A percentile compares a stretch with the other conserved stretches of the same genome.
Conservation (phyloP, 1,140 invertebrate genomes). For the Listronotus oregonensis region DNA sequence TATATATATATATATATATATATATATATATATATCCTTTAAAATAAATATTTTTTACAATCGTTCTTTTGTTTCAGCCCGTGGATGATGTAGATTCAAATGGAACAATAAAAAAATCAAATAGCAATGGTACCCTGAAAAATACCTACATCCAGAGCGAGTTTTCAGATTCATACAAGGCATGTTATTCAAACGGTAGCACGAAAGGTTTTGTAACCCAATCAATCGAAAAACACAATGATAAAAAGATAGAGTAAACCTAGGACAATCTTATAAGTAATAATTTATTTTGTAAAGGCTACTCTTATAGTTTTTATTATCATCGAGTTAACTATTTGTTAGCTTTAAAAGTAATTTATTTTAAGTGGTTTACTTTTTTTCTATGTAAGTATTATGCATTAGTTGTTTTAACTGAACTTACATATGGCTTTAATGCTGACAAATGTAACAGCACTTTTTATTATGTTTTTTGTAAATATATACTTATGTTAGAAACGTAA, state of each 20-base stretch:
- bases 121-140: constrained; percentile 49
- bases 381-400: constrained; percentile 1
- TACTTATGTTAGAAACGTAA: constrained; percentile 10
- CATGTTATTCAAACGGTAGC: constrained; percentile 70
- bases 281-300: constrained; percentile 30
- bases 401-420: background rate
- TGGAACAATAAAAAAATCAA: constrained; percentile 46
- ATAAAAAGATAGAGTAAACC: constrained; percentile 43
- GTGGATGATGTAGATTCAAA: constrained; percentile 58
- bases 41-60: no score
- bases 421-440: no score
- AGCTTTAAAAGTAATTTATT: constrained; percentile 24
- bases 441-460: no score
- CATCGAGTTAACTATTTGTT: background rate
- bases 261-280: constrained; percentile 26
- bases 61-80: constrained; percentile 55
- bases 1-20: no score
- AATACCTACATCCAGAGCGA: constrained; percentile 64
- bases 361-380: constrained; percentile 8
- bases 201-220: constrained; percentile 68
- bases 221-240: constrained; percentile 56
- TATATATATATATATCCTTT: no score
- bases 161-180: constrained; percentile 64
- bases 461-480: background rate
- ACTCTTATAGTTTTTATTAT: constrained; percentile 1